These are phyloP conservation scores for Ormyrus thymus DNA, from an alignment of 2,888 invertebrate genomes.

Conservation along the genomic window DNA sequence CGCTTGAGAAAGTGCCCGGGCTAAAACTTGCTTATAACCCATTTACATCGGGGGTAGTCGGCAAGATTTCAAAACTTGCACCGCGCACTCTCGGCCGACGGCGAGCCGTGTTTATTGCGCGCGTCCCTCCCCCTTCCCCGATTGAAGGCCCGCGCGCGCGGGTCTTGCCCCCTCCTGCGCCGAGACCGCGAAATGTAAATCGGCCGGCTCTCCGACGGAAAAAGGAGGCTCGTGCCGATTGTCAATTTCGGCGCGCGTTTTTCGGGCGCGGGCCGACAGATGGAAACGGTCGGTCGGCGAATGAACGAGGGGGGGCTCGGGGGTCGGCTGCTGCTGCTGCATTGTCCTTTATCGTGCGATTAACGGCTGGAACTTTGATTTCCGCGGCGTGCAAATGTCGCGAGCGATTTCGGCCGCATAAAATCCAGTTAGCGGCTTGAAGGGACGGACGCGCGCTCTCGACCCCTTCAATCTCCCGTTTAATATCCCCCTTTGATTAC, in stretches of 20 bases:
- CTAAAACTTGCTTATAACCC: constrained; percentile 49
- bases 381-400: constrained; percentile 16
- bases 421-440: constrained; percentile 51
- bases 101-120: neutral
- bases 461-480: neutral
- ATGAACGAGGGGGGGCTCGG: neutral
- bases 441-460: constrained; percentile 23
- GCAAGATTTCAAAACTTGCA: constrained; percentile 43
- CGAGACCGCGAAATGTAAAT: constrained; percentile 26
- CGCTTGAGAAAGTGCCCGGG: constrained; percentile 46
- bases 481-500: neutral
- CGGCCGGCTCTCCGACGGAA: neutral
- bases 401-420: constrained; percentile 25
- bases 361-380: constrained; percentile 43
- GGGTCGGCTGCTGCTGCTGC: neutral
- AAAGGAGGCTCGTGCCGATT: neutral
- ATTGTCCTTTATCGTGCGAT: constrained; percentile 32
- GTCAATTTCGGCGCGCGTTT: neutral
- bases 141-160: neutral
- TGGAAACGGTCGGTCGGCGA: neutral
- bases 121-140: neutral
- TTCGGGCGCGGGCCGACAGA: constrained; percentile 11
- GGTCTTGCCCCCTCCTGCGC: neutral
- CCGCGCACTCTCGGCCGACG: too few species aligned
- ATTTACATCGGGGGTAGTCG: constrained; percentile 35